Evolutionary conservation across 2,888 invertebrate genomes (phyloP), one percentile per base, ranked within the genome.

Genomic region (Ceriagrion tenellum): DNA sequence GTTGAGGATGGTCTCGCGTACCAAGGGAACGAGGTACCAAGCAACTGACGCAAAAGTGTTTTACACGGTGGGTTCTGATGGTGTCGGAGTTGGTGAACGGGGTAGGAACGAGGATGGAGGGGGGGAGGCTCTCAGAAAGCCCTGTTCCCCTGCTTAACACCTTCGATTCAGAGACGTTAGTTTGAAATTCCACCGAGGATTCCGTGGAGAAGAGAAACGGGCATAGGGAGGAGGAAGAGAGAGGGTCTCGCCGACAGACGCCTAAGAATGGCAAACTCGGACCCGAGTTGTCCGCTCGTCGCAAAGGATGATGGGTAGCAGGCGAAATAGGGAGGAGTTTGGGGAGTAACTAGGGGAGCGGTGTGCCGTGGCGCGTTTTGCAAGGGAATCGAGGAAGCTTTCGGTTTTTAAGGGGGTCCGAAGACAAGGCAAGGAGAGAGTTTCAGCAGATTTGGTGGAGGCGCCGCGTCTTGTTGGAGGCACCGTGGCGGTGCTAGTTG

Each of bases 241-340:
- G 26, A n/a, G 74, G n/a, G 81, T 35, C 30, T 81, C 0, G 81
- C 81, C 81, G 12, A 16, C 59, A 59, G 59, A 81, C 81, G 81
- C 81, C 81, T 10, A 81, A 81, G 81, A 81, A 81, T 81, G 81
- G 81, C 30, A 35, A 81, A 81, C 81, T 81, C 81, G 81, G 35
- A 81, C 81, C 35, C 13, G 81, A 81, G 81, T 81, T 81, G 35
- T 35, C 81, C 26, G 18, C 35, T 23, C 30, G 16, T 20, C 35
- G 35, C 81, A 81, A 26, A 18, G 81, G 81, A 35, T 81, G 81
- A 81, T 8, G 81, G 81, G 81, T 81, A 81, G 81, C 13, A 18
- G 35, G 81, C 26, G 30, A 35, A 81, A 69, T n/a, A 26, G 69
- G 69, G 26, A 69, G 69, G n/a, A 26, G 47, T 47, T 12, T n/a